These are phyloP conservation scores for Cisticola juncidis DNA, from an alignment of 2,113 vertebrate species.

Conservation along the genomic window DNA sequence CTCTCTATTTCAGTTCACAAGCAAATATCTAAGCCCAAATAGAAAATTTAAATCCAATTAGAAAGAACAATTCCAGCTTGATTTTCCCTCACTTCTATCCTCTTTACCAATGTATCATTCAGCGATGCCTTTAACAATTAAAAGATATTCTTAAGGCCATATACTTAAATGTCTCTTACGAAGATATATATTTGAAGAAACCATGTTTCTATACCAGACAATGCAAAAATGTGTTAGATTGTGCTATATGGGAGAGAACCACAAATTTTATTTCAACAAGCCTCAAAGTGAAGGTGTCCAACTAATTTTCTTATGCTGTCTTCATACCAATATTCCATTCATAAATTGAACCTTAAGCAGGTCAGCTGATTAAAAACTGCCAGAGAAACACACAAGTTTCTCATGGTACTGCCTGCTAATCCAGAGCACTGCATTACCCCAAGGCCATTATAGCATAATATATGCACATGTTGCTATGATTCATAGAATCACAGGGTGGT, in stretches of 20 bases:
- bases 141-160: neutral
- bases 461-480: neutral
- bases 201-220: neutral
- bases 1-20: neutral
- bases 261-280: neutral
- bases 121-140: neutral
- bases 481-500: neutral
- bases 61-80: neutral
- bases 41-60: neutral
- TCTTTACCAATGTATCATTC: neutral
- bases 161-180: neutral
- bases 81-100: neutral
- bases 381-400: fast-evolving
- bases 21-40: neutral
- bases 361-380: neutral
- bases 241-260: neutral
- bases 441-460: fast-evolving
- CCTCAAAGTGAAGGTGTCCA: neutral
- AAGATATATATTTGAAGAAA: neutral
- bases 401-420: neutral
- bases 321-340: neutral
- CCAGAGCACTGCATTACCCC: neutral
- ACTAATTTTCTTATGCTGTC: neutral
- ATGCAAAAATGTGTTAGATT: neutral
- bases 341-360: neutral